These are phyloP conservation scores for Tipula helvola DNA, from an alignment of 2,888 invertebrate genomes.

Conservation along the genomic window DNA sequence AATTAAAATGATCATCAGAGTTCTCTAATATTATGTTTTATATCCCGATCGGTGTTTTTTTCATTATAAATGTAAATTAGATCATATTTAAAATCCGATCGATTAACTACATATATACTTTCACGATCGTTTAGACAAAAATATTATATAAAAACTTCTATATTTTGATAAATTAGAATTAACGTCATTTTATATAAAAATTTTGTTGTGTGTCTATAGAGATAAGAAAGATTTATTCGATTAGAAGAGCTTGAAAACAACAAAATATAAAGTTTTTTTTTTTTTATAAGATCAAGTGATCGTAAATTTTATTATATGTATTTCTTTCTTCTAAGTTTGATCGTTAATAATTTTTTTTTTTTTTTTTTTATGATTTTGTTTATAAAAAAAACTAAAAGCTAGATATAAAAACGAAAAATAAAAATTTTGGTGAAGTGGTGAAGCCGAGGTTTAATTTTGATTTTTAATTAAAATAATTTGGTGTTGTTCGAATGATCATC, in stretches of 20 bases:
- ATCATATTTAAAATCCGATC: neutral
- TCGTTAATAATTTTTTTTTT: neutral
- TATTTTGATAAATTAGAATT: constrained; percentile 4
- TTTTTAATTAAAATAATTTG: neutral
- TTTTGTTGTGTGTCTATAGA: neutral
- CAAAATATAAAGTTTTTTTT: neutral
- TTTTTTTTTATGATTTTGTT: neutral
- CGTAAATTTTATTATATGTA: neutral
- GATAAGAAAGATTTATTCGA: neutral
- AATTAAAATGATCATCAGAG: neutral
- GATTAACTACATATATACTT: neutral
- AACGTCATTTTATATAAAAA: neutral
- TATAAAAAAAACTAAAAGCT: neutral
- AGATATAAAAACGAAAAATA: neutral
- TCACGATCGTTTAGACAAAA: neutral
- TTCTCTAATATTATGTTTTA: neutral
- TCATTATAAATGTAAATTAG: neutral
- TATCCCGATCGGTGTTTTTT: neutral
- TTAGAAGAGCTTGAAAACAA: neutral
- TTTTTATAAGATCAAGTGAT: neutral
- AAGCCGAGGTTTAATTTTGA: neutral
- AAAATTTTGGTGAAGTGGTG: neutral
- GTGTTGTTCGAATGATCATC: neutral
- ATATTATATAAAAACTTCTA: neutral
- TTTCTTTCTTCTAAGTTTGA: neutral